Evolutionary conservation across 2,113 vertebrate species (phyloP), one percentile per base, ranked within the genome.

Genomic region (Beaufortia kweichowensis): DNA sequence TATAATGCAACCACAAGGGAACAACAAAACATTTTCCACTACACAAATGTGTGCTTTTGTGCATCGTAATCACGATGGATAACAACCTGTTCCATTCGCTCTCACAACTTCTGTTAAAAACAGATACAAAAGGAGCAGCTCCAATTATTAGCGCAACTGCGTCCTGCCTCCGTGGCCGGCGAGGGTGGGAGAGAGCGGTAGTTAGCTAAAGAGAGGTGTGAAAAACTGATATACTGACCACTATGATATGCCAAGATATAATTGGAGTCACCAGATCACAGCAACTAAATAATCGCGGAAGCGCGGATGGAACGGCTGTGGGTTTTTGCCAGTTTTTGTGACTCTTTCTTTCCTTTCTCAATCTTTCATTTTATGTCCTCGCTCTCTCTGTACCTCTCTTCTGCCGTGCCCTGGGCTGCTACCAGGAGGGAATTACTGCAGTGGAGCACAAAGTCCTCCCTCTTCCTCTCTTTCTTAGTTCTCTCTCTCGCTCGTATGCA

Each of bases 391-490:
- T 29, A 15, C 33, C 82, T 65, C 48, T 43, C 80, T 68, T 55
- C n/a, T 67, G 63, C 75, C 56, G 28, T 77, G 65, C 59, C 76
- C 43, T 60, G 56, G 29, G 62, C 53, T 48, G 62, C 50, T 46
- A 75, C 62, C 80, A 77, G 29, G 69, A 60, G 62, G 76, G 64
- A 82, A 75, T 48, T 79, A 68, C 71, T 82, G 80, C 80, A 82
- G 76, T 70, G 57, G 60, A 65, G 81, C 73, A 82, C 65, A 75
- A 82, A 78, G 70, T 72, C 63, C 35, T 61, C 75, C 50, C 62
- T 74, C 69, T 67, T 59, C 56, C 64, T 73, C 62, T 69, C 84
- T 72, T 23, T 76, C 80, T 70, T 50, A 33, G 15, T 64, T 65
- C 60, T 43, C 19, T 69, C 79, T 41, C 50, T 28, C 78, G 62